phyloP scores from a whole-genome alignment of 2,888 invertebrate genomes.

The Andrena flavipes region DNA sequence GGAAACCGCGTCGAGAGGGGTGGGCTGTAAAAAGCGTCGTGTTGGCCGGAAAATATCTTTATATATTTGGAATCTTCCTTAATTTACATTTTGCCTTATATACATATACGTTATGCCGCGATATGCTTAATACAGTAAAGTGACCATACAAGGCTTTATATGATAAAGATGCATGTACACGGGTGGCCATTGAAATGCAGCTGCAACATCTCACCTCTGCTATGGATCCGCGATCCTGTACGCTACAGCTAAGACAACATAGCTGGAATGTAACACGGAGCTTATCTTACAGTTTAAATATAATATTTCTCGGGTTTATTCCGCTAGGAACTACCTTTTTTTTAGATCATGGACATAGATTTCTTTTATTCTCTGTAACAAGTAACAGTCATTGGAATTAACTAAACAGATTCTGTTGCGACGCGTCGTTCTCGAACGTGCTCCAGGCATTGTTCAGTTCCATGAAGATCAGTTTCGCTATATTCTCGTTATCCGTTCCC shows the following conservation, averaged over 20 bases:
- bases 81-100: constrained; percentile 73
- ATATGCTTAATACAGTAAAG: constrained; percentile 56
- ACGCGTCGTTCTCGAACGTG: constrained; percentile 95
- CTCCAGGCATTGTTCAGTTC: constrained; percentile 99
- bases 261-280: constrained; percentile 73
- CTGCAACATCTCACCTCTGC: constrained; percentile 44
- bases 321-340: constrained; percentile 68
- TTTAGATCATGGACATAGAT: constrained; percentile 64
- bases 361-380: constrained; percentile 55
- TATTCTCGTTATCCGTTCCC: constrained; percentile 95
- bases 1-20: no score
- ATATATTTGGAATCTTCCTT: constrained; percentile 80
- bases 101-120: constrained; percentile 69
- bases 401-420: constrained; percentile 91
- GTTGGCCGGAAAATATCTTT: constrained; percentile 82
- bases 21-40: constrained; percentile 27
- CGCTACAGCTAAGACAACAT: constrained; percentile 71
- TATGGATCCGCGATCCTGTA: constrained; percentile 48
- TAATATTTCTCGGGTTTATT: constrained; percentile 60
- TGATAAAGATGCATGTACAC: constrained; percentile 64
- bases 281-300: constrained; percentile 71
- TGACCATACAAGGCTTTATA: constrained; percentile 67
- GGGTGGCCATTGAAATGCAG: constrained; percentile 57
- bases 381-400: constrained; percentile 75
- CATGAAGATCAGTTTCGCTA: constrained; percentile 99